phyloP scores from a whole-genome alignment of 2,888 invertebrate genomes.

The Athetis lepigone region DNA sequence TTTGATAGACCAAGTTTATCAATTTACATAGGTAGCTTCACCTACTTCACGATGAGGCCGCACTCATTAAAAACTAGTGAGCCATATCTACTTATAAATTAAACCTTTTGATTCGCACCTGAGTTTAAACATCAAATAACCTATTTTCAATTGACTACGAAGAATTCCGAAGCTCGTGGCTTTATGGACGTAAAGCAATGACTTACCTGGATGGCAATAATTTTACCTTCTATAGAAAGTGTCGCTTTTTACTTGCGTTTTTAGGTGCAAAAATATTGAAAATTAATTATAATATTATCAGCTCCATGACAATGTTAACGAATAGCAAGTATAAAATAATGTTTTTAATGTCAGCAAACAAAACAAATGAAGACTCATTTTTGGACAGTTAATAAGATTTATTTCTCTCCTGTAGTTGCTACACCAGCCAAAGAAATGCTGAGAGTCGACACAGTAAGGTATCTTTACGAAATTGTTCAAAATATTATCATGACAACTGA shows the following conservation, averaged over 20 bases:
- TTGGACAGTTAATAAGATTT: slow-evolving; percentile 29
- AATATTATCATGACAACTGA: slow-evolving; percentile 33
- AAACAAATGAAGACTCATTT: slow-evolving; percentile 46
- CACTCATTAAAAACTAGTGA: no score
- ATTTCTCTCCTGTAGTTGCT: slow-evolving; percentile 22
- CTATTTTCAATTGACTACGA: no score
- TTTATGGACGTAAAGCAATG: no score
- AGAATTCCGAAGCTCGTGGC: no score
- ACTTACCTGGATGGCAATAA: no score
- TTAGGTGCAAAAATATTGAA: no score
- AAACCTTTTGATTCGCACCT: no score
- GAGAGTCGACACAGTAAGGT: slow-evolving; percentile 7
- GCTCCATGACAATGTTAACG: slow-evolving; percentile 2
- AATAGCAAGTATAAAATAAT: slow-evolving; percentile 5
- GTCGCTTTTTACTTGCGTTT: no score
- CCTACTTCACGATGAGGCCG: neutral
- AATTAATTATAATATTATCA: no score
- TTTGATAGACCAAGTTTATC: neutral
- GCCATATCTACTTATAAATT: no score
- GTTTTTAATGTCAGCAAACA: slow-evolving; percentile 17
- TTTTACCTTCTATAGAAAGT: no score
- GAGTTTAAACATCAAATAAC: no score
- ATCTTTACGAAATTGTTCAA: slow-evolving; percentile 14
- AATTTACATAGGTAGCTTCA: neutral
- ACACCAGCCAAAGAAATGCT: slow-evolving; percentile 17